phyloP scores from a whole-genome alignment of 2,113 vertebrate genomes.

The Proterorhinus semilunaris region DNA sequence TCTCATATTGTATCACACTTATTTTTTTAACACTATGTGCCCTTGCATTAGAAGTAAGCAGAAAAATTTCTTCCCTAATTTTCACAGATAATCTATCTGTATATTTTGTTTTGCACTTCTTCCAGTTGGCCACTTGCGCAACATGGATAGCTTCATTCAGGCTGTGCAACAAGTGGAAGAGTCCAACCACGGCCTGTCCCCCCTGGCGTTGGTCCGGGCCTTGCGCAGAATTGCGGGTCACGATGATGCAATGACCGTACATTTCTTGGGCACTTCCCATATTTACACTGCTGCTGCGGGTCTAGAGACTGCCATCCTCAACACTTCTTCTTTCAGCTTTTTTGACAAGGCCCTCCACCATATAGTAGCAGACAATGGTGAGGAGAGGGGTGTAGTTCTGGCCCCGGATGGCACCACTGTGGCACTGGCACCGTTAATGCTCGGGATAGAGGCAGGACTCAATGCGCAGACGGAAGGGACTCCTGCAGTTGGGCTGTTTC shows the following conservation, averaged over 20 bases:
- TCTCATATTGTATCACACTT: no score
- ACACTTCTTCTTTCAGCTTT: conserved; percentile 51
- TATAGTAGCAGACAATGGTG: conserved; percentile 29
- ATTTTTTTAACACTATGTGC: no score
- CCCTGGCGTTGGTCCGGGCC: conserved; percentile 40
- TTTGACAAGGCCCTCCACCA: conserved; percentile 61
- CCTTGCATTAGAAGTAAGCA: no score
- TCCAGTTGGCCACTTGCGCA: conserved; percentile 63
- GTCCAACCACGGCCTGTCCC: conserved; percentile 19
- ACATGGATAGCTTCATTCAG: conserved; percentile 75
- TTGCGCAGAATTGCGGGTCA: conserved; percentile 54
- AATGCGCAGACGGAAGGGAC: conserved; percentile 31
- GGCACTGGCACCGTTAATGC: conserved; percentile 75
- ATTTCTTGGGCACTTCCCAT: conserved; percentile 57
- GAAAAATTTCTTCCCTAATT: no score
- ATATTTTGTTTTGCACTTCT: not conserved
- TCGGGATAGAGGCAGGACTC: conserved; percentile 74
- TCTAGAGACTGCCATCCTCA: conserved; percentile 24
- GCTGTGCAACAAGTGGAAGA: conserved; percentile 73
- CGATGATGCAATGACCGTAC: conserved; percentile 43
- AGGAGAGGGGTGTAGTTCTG: conserved; percentile 78
- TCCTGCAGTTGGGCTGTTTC: conserved; percentile 43
- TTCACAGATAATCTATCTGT: not conserved
- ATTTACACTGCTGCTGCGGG: conserved; percentile 28
- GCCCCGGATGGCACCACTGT: conserved; percentile 82